Conservation (phyloP, 2,888 invertebrate genomes). For the Leptopterna dolabrata region DNA sequence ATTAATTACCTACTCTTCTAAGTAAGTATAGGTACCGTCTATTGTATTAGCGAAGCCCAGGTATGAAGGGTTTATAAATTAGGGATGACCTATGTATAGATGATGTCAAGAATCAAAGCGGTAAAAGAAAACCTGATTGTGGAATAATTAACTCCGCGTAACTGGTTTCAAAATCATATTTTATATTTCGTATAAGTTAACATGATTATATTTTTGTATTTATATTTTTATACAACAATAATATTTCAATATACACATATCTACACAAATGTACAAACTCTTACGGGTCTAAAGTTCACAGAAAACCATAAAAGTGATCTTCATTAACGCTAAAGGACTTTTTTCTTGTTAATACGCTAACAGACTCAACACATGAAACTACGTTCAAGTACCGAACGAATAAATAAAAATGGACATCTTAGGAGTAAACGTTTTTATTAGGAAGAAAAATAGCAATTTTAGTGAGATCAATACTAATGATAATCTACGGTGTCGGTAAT, state of each 20-base stretch:
- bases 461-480: constrained; percentile 32
- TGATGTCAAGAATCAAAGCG: too few relatives aligned
- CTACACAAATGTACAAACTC: constrained; percentile 47
- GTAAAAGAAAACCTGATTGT: too few relatives aligned
- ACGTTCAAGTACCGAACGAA: neutral
- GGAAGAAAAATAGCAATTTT: constrained; percentile 5
- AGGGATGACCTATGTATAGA: too few relatives aligned
- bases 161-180: constrained; percentile 47
- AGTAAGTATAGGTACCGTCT: too few relatives aligned
- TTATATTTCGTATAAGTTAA: constrained; percentile 46
- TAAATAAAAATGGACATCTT: neutral
- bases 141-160: neutral
- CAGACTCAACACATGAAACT: constrained; percentile 1
- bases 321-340: constrained; percentile 16
- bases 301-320: constrained; percentile 1
- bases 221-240: constrained; percentile 47
- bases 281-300: constrained; percentile 8
- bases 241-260: constrained; percentile 49
- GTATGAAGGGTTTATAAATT: too few relatives aligned
- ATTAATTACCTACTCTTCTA: too few relatives aligned
- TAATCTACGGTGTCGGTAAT: neutral
- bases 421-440: constrained; percentile 4
- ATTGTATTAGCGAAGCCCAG: too few relatives aligned
- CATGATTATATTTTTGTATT: constrained; percentile 41
- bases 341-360: neutral